These are phyloP conservation scores for Phalanger gymnotis DNA, from an alignment of 2,797 vertebrate genomes.

Conservation along the genomic window DNA sequence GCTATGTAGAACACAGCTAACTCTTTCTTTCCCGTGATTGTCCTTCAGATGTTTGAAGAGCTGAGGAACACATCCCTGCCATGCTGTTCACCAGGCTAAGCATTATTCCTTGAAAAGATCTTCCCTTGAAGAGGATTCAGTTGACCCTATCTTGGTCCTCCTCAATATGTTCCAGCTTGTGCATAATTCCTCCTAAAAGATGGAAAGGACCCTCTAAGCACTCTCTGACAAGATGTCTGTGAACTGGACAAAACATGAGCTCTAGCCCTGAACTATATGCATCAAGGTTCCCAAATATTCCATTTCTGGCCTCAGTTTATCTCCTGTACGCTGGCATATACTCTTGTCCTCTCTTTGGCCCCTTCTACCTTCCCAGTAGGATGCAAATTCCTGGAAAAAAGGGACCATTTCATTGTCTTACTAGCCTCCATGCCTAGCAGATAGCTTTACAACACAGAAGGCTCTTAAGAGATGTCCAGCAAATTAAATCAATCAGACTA, in stretches of 20 bases:
- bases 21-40: not conserved
- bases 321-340: not conserved
- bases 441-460: too few relatives aligned
- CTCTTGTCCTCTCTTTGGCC: not conserved
- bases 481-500: not conserved
- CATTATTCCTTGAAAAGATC: not conserved
- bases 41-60: not conserved
- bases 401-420: not conserved
- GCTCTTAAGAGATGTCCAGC: not conserved
- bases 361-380: not conserved
- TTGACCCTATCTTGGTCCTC: not conserved
- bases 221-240: not conserved
- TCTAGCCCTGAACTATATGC: not conserved
- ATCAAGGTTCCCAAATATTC: not conserved
- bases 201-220: not conserved
- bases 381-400: not conserved
- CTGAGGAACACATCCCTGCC: not conserved
- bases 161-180: not conserved
- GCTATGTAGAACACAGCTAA: not conserved
- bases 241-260: not conserved
- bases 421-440: not conserved
- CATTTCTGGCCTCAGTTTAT: not conserved
- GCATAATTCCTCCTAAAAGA: not conserved
- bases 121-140: not conserved
- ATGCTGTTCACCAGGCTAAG: not conserved